Evolutionary conservation across 2,797 vertebrate species (phyloP).

Genomic region (Chromis chromis): DNA sequence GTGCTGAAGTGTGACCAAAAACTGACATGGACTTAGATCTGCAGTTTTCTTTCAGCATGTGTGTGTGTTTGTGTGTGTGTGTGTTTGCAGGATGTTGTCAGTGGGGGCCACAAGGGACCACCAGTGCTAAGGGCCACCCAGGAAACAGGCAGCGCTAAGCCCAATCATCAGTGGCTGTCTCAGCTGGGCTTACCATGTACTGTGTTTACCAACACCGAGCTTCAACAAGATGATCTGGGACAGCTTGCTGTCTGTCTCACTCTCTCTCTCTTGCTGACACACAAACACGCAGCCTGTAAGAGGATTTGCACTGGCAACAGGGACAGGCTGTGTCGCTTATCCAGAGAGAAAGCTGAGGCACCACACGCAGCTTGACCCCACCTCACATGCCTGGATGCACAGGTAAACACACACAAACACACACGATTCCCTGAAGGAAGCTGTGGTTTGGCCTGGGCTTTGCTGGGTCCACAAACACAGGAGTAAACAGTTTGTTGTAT

Average conservation of each 20-base stretch:
- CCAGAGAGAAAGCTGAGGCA: conserved; percentile 53
- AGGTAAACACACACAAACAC: conserved; percentile 46
- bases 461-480: conserved; percentile 12
- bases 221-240: conserved; percentile 74
- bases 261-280: conserved; percentile 24
- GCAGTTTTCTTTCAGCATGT: conserved; percentile 17
- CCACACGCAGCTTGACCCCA: conserved; percentile 59
- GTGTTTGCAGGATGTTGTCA: conserved; percentile 28
- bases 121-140: conserved; percentile 55
- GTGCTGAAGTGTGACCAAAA: conserved; percentile 26
- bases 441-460: conserved; percentile 4
- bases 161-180: conserved; percentile 72
- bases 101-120: conserved; percentile 31
- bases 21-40: background rate
- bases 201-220: conserved; percentile 80
- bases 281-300: conserved; percentile 55
- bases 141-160: conserved; percentile 62
- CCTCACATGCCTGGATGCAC: conserved; percentile 50
- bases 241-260: conserved; percentile 58
- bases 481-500: conserved; percentile 24
- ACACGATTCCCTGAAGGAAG: conserved; percentile 26
- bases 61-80: conserved; percentile 32
- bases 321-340: conserved; percentile 59
- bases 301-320: conserved; percentile 77
- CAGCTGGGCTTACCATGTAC: conserved; percentile 73